phyloP scores from a whole-genome alignment of 2,797 vertebrate species.

The Neosilurus hyrtlii region DNA sequence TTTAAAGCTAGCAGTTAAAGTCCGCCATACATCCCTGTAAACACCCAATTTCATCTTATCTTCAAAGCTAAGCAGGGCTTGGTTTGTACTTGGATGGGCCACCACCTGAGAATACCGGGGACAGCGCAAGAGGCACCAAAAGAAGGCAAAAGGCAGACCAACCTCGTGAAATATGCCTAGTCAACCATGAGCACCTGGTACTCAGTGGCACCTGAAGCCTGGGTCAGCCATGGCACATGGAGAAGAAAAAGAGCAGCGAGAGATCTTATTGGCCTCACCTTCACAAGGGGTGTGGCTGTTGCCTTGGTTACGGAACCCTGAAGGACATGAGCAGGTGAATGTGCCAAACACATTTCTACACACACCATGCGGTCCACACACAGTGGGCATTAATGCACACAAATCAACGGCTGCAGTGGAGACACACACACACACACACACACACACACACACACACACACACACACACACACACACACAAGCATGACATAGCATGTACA shows the following conservation, averaged over 20 bases:
- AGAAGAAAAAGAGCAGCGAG: background rate
- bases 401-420: slow-evolving; percentile 33
- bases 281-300: background rate
- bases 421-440: slow-evolving; percentile 36
- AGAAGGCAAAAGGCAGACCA: too few species aligned
- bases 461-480: slow-evolving; percentile 4
- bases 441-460: background rate
- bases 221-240: too few species aligned
- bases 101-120: too few species aligned
- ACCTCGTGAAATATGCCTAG: too few species aligned
- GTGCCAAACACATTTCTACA: slow-evolving; percentile 60
- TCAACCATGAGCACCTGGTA: too few species aligned
- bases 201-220: too few species aligned
- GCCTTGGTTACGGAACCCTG: slow-evolving; percentile 43
- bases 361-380: slow-evolving; percentile 41
- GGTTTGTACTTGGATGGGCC: too few species aligned
- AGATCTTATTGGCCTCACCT: slow-evolving; percentile 54
- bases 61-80: too few species aligned
- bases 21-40: too few species aligned
- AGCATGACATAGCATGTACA: background rate
- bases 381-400: slow-evolving; percentile 18
- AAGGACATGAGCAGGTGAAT: slow-evolving; percentile 57
- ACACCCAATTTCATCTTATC: too few species aligned
- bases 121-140: too few species aligned
- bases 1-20: background rate